Evolutionary conservation across 1,140 invertebrate species (phyloP), one percentile per base, ranked within the genome.

Genomic region (Antheraea pernyi): DNA sequence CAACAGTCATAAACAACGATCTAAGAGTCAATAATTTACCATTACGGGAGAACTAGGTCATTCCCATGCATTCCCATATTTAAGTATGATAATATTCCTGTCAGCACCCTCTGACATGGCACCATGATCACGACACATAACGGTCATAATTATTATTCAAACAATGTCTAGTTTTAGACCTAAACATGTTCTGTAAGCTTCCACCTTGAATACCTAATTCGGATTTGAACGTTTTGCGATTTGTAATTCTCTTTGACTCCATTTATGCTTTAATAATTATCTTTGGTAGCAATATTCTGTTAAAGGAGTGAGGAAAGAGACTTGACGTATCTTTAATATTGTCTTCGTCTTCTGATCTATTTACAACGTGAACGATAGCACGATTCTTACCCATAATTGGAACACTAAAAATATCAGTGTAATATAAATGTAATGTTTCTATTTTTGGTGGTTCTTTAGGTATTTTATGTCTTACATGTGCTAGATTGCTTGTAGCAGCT

Each of bases 91-190:
- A 37, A 36, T 63, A 63, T 63, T 63, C 61, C 61, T 36, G 22
- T 63, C 61, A 63, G 61, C 61, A 30, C 22, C 46, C 61, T 63
- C 37, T 63, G 19, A 63, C 61, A 63, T 37, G 19, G 61, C 61
- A 36, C 61, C 61, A 30, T 63, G 61, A n/a, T 63, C 61, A 63
- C 61, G 61, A 63, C 30, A 13, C 13, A 30, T 63, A 63, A 63
- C 61, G 61, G 61, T 63, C 13, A 30, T 13, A n/a, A 63, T 63
- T 63, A 22, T 63, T 63, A 63, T 63, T 63, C 61, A 63, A 63
- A 63, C 61, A 37, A 22, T 37, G 61, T 37, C 61, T 63, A 63
- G 61, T 63, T 63, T 37, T 63, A 36, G 61, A 30, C 61, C 30
- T 63, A 37, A 53, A 53, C 46, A 53, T 53, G 46, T 53, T 53